These are phyloP conservation scores for Lepidocyrtinus sp. DNA, from an alignment of 2,888 invertebrate species.

Conservation along the genomic window DNA sequence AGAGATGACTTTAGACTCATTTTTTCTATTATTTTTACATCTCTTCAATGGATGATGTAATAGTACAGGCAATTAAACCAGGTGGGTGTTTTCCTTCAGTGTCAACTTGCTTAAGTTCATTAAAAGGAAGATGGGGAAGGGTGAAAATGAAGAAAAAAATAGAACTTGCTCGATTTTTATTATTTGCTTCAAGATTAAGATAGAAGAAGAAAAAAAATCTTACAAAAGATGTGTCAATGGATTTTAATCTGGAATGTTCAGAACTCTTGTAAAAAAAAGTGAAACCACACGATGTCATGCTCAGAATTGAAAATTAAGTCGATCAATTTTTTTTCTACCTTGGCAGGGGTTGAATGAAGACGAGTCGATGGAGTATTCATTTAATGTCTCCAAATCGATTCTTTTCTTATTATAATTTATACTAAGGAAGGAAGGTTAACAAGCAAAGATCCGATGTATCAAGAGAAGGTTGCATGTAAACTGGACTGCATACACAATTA, in stretches of 20 bases:
- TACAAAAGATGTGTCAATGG: slow-evolving; percentile 38
- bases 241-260: slow-evolving; percentile 18
- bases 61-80: slow-evolving; percentile 67
- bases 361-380: not conserved
- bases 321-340: not conserved
- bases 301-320: slow-evolving; percentile 48
- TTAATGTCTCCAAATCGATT: slow-evolving; percentile 51
- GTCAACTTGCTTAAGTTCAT: slow-evolving; percentile 58
- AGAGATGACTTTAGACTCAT: not conserved
- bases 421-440: too few species aligned
- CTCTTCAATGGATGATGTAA: not conserved
- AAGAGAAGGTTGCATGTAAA: too few species aligned
- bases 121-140: slow-evolving; percentile 13
- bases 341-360: not conserved
- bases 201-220: not conserved
- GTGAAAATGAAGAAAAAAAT: slow-evolving; percentile 20
- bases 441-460: too few species aligned
- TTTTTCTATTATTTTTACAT: not conserved
- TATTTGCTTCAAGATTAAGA: slow-evolving; percentile 7
- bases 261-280: slow-evolving; percentile 28
- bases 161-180: slow-evolving; percentile 16
- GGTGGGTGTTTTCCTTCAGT: slow-evolving; percentile 70
- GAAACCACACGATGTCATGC: slow-evolving; percentile 35
- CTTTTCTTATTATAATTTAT: too few species aligned
- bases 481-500: slow-evolving; percentile 60